Conservation (phyloP, 2,888 invertebrate genomes). For the Drosophila fungiperda region DNA sequence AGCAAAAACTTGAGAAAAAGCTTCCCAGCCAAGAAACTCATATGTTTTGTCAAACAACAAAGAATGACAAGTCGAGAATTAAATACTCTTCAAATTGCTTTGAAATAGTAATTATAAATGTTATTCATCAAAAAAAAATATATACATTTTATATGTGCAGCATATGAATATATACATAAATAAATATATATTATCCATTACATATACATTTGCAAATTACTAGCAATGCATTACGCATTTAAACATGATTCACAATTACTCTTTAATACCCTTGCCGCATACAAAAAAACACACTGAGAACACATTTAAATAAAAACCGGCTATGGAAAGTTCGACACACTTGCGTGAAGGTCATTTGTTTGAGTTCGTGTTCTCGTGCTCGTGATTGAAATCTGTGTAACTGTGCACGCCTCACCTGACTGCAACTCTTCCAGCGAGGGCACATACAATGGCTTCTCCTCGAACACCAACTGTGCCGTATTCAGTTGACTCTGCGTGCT, state of each 20-base stretch:
- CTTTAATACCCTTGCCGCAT: not conserved
- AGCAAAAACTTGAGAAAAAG: conserved; percentile 53
- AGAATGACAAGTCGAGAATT: conserved; percentile 3
- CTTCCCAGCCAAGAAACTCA: conserved; percentile 45
- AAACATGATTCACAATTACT: not conserved
- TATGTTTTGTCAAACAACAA: conserved; percentile 43
- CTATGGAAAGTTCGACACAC: conserved; percentile 69
- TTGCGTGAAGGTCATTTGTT: conserved; percentile 74
- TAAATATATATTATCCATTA: not conserved
- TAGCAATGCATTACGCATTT: not conserved
- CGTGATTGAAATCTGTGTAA: conserved; percentile 18
- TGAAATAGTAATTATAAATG: too few species aligned
- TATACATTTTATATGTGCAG: not conserved
- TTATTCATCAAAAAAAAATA: not conserved
- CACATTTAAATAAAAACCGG: conserved; percentile 48
- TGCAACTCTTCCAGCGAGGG: conserved; percentile 89
- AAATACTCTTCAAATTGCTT: conserved; percentile 5
- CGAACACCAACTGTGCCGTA: conserved; percentile 84
- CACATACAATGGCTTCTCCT: conserved; percentile 87
- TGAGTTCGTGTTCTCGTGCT: conserved; percentile 2
- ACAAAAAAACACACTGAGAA: conserved; percentile 12
- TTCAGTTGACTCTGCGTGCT: conserved; percentile 69
- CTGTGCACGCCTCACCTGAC: conserved; percentile 85
- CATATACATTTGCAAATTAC: not conserved
- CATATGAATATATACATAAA: not conserved